Base-by-base conservation (phyloP, 2,888 invertebrate genomes). In the Mythimna albipuncta region DNA sequence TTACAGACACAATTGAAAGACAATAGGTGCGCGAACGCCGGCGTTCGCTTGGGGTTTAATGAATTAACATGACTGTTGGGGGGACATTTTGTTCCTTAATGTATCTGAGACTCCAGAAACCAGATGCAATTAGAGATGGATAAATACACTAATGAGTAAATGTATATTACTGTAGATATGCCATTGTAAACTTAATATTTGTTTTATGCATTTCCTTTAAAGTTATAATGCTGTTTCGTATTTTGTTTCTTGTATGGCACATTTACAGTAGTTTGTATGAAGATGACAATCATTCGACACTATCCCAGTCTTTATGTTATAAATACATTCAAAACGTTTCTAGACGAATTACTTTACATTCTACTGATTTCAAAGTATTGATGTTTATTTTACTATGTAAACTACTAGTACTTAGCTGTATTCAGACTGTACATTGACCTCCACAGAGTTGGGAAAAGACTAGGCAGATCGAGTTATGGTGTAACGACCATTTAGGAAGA, bases 271-370 rank as follows among this genome's bases (percentile, higher is more conserved):
- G 57, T 32, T 61, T 32, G 6, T 70, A 67, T 64, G 50, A 64
- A 59, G 41, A 41, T 69, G 57, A 77, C 6, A 64, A 63, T 44
- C 64, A 73, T 69, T 58, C 61, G 64, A 68, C 47, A 72, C 63
- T 58, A 70, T 66, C 35, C 66, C 85, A 77, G 77, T 80, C 75
- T 75, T 75, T 68, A 62, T n/a, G n/a, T 64, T 64, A 69, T 64
- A 69, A 62, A 63, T 69, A 75, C 61, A 77, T 69, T 66, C 44
- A 35, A 62, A 69, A 69, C 70, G 47, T 63, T 66, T 55, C 83
- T 80, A 82, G 64, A 63, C 64, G 32, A 70, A 72, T 82, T 69
- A 75, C 47, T 55, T 79, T 38, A 67, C 41, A 64, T 1, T 5
- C 26, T 50, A 81, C 69, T 66, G 67, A 73, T 83, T 83, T 65